A percentile compares a stretch with the other conserved stretches of the same genome.
phyloP scores from a whole-genome alignment of 2,797 vertebrate genomes.

The Myripristis jacobus region DNA sequence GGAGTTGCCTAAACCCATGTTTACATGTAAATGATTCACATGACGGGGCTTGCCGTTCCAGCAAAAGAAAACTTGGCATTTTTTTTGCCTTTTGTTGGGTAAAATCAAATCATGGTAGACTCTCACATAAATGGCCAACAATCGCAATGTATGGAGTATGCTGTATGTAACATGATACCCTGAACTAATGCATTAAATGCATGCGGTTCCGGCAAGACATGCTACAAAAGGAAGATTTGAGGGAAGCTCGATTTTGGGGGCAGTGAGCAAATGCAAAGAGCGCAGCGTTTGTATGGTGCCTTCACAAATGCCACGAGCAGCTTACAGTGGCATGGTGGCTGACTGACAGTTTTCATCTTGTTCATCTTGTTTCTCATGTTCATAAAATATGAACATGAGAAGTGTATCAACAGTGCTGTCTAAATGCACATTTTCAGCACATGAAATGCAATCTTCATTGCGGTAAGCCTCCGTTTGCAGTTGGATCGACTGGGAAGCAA shows the following conservation, averaged over 20 bases:
- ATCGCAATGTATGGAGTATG: constrained; percentile 61
- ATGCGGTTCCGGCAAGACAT: constrained; percentile 58
- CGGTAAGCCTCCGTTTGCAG: constrained; percentile 22
- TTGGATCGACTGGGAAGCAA: constrained; percentile 11
- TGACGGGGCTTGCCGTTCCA: not conserved
- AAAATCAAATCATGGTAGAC: constrained; percentile 38
- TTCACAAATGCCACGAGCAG: constrained; percentile 31
- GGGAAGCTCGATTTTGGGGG: constrained; percentile 38
- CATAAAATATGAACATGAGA: constrained; percentile 52
- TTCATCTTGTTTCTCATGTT: too few species aligned
- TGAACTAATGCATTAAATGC: constrained; percentile 76
- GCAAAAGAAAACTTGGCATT: constrained; percentile 15
- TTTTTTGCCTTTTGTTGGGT: constrained; percentile 1
- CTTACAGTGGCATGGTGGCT: constrained; percentile 45
- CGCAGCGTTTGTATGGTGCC: constrained; percentile 31
- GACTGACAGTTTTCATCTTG: constrained; percentile 51
- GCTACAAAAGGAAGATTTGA: constrained; percentile 40
- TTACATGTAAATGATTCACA: not conserved
- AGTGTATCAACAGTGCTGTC: constrained; percentile 4
- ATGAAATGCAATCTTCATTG: constrained; percentile 42
- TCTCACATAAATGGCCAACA: constrained; percentile 58
- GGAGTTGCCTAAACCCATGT: too few species aligned
- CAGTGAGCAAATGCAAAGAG: constrained; percentile 25
- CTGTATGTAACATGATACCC: constrained; percentile 75
- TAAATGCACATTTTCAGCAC: constrained; percentile 45